Evolutionary conservation across 2,113 vertebrate genomes (phyloP).

Genomic region (Carollia perspicillata): DNA sequence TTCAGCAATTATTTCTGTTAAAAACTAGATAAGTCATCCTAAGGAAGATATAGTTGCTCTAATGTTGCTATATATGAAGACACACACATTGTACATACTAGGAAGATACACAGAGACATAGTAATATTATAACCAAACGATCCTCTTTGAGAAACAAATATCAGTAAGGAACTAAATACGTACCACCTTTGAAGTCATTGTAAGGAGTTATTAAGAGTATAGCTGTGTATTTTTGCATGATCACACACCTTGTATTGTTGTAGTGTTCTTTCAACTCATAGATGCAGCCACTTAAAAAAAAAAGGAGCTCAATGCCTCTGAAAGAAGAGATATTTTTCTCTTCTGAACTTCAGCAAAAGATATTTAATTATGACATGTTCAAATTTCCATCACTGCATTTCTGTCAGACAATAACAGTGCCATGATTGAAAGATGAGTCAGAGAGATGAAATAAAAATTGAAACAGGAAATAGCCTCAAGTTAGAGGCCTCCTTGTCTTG

Average conservation of each 20-base stretch:
- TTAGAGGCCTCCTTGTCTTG: neutral
- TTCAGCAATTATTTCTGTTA: neutral
- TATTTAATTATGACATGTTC: slow-evolving; percentile 28
- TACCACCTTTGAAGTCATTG: neutral
- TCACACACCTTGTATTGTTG: neutral
- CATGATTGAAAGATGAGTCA: slow-evolving; percentile 14
- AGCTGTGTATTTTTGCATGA: neutral
- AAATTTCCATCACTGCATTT: slow-evolving; percentile 33
- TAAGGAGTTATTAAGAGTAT: neutral
- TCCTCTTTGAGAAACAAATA: neutral
- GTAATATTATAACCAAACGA: neutral
- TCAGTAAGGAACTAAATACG: neutral
- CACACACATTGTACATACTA: neutral
- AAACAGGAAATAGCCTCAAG: neutral
- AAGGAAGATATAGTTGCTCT: neutral
- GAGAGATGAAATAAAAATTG: neutral
- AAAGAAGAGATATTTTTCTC: neutral
- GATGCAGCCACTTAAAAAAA: neutral
- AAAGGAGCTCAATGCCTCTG: neutral
- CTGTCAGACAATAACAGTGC: neutral
- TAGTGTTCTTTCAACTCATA: neutral
- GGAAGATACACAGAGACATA: neutral
- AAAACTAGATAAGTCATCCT: neutral
- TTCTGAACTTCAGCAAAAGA: neutral
- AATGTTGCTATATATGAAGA: neutral